Evolutionary conservation across 2,888 invertebrate genomes (phyloP).

Genomic region (Strigamia transsilvanica): DNA sequence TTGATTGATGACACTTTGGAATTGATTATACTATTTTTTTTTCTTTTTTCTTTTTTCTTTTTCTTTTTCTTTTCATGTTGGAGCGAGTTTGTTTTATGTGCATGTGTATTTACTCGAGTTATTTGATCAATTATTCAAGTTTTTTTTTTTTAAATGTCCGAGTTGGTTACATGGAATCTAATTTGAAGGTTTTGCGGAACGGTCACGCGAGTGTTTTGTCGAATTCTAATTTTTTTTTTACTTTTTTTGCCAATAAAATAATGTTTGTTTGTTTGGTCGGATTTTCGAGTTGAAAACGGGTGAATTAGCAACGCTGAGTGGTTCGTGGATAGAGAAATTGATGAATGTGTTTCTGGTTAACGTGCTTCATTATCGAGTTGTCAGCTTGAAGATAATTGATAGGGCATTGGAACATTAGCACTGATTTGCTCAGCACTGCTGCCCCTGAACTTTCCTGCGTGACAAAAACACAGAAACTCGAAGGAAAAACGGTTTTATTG

Average conservation of each 20-base stretch:
- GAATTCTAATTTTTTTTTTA: background rate
- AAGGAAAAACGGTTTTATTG: too few species aligned
- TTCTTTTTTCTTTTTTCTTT: background rate
- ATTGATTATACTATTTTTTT: background rate
- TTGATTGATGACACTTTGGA: constrained; percentile 10
- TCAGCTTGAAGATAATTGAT: constrained; percentile 1
- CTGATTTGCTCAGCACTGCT: background rate
- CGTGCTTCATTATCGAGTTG: background rate
- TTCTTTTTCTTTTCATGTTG: background rate
- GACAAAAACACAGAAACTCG: too few species aligned
- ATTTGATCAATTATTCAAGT: background rate
- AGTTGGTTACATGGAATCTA: background rate
- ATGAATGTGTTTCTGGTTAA: background rate
- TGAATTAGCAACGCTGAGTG: background rate
- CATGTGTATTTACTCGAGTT: background rate
- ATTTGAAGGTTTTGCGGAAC: constrained; percentile 9
- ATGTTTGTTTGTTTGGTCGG: background rate
- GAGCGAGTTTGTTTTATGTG: background rate
- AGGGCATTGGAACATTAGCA: background rate
- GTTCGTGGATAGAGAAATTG: background rate
- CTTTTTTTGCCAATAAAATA: background rate
- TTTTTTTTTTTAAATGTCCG: background rate
- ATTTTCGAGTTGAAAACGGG: background rate
- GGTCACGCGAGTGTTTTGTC: background rate
- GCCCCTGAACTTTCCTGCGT: background rate